Conservation (phyloP, 2,113 vertebrate species). For the Dicaeum eximium region DNA sequence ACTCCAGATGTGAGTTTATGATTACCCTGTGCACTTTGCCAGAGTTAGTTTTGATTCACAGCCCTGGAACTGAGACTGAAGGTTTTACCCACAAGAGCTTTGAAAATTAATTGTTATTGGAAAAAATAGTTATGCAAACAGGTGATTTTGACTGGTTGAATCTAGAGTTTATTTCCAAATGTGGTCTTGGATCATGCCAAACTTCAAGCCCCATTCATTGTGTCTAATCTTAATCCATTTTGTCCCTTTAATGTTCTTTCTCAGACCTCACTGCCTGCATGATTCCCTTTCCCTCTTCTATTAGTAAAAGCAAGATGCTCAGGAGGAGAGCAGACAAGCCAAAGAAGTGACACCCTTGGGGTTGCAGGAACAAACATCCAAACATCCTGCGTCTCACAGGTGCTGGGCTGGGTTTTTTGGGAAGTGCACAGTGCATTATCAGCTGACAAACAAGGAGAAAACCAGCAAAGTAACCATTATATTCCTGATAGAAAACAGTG, state of each 20-base stretch:
- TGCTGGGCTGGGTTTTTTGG: not conserved
- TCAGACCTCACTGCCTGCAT: not conserved
- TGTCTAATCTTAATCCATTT: not conserved
- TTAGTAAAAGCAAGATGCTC: not conserved
- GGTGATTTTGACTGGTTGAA: not conserved
- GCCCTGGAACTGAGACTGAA: not conserved
- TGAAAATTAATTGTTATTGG: not conserved
- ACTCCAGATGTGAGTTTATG: not conserved
- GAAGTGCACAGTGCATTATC: not conserved
- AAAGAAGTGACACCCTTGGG: not conserved
- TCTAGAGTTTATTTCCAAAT: not conserved
- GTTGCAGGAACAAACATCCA: not conserved
- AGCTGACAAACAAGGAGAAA: not conserved
- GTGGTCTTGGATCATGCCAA: not conserved
- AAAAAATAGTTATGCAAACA: not conserved
- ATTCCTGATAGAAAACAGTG: not conserved
- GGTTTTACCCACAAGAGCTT: not conserved
- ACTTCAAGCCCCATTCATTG: not conserved
- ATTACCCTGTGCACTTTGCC: not conserved
- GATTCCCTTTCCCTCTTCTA: not conserved
- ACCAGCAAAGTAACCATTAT: not conserved
- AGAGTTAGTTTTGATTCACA: not conserved
- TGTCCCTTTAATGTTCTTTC: not conserved
- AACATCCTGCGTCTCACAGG: not conserved
- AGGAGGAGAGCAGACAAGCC: not conserved